These are phyloP conservation scores for Tangara arthus DNA, from an alignment of 2,797 vertebrate species.

Conservation along the genomic window DNA sequence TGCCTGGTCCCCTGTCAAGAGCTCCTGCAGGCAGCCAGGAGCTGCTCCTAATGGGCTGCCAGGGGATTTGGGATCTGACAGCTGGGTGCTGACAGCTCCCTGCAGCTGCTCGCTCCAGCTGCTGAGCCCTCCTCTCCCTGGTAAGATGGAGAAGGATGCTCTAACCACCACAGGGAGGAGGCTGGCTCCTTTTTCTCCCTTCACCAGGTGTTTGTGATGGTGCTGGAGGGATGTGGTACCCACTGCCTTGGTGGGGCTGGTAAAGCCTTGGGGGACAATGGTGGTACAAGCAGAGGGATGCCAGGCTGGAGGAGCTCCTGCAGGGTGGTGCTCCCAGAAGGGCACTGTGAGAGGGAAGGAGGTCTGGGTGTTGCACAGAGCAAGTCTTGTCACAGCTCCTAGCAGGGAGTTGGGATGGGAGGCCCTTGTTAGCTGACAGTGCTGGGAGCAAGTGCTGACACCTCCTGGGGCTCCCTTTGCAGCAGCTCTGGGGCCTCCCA, in stretches of 20 bases:
- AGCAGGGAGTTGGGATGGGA: background rate
- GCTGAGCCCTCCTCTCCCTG: background rate
- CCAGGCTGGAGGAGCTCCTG: background rate
- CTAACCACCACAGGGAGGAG: background rate
- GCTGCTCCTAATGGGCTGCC: constrained; percentile 49
- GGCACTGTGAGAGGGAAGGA: background rate
- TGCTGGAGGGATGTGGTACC: background rate
- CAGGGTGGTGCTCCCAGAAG: background rate
- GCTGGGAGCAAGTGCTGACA: background rate
- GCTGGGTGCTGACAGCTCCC: constrained; percentile 30
- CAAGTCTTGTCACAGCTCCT: background rate
- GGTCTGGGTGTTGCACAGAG: background rate
- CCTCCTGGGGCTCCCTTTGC: background rate
- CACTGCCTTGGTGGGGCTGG: background rate
- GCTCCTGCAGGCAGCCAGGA: constrained; percentile 37
- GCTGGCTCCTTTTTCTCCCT: background rate
- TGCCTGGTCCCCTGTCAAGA: constrained; percentile 33
- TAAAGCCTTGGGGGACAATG: background rate
- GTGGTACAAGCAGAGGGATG: background rate
- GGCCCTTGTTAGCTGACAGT: background rate
- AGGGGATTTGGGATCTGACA: constrained; percentile 30
- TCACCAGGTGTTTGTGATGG: background rate
- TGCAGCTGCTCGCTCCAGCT: background rate
- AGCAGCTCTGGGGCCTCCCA: background rate
- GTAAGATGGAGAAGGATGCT: background rate